Conservation (phyloP, 2,888 invertebrate genomes). For the Osmoderma eremita region DNA sequence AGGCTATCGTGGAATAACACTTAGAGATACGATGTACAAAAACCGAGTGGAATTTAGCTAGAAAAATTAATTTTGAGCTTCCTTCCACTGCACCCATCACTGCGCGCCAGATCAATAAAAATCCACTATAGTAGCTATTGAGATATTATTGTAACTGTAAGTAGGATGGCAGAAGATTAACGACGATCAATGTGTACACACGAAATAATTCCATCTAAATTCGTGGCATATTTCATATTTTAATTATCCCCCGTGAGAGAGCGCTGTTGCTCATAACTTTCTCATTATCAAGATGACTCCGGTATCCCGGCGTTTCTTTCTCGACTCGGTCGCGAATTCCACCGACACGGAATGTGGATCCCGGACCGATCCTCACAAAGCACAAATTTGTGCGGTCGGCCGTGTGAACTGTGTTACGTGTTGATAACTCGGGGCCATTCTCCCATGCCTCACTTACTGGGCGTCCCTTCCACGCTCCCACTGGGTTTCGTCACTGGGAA, state of each 20-base stretch:
- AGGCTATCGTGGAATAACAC: too few relatives aligned
- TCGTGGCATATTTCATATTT: conserved; percentile 10
- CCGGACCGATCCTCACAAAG: conserved; percentile 45
- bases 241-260: conserved; percentile 2
- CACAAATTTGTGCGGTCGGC: conserved; percentile 47
- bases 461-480: conserved; percentile 5
- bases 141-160: too few relatives aligned
- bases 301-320: conserved; percentile 20
- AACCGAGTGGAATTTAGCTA: too few relatives aligned
- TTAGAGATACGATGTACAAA: too few relatives aligned
- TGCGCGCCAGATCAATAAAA: too few relatives aligned
- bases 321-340: conserved; percentile 46
- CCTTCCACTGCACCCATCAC: too few relatives aligned
- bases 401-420: conserved; percentile 45
- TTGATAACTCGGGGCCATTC: conserved; percentile 20
- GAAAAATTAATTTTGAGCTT: too few relatives aligned
- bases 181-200: background rate
- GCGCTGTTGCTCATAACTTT: conserved; percentile 19
- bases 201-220: conserved; percentile 5
- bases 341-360: conserved; percentile 43
- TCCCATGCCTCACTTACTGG: background rate
- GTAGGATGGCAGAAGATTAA: background rate
- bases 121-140: too few relatives aligned
- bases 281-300: conserved; percentile 25
- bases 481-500: too few relatives aligned